Base-by-base conservation (phyloP, 1,140 invertebrate species). In the Zaprionus davidi region DNA sequence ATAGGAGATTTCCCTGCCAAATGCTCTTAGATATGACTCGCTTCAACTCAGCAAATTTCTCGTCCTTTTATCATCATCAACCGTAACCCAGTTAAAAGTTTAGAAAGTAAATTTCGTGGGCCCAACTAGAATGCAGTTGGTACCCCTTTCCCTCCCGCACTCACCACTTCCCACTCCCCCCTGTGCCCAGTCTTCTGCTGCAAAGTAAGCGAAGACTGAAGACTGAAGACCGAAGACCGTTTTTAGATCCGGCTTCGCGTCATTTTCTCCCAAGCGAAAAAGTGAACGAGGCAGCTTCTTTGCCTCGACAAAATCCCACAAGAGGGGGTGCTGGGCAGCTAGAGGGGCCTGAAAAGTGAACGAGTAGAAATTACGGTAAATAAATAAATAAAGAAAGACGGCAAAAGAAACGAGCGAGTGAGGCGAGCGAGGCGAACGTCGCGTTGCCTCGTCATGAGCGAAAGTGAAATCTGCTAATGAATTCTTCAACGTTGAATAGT, bases 391-490 rank as follows among this genome's bases (percentile, higher is more conserved):
- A 56, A 41, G 36, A 67, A 41, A 46, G 41, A 46, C 41, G 41
- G 41, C 41, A 17, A 46, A 46, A 67, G 46, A 51, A 24, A 51
- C 20, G 22, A 60, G 49, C 49, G 49, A 53, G 55, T 17, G 49
- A 53, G 26, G 34, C 28, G 44, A 55, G 36, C 36, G 28, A 66
- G 38, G 72, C 85, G 67, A 88, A 73, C 83, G 79, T 71, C 59
- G 65, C 64, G 62, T 58, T 51, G 77, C 24, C 72, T 82, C 84
- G 85, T 90, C 90, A 91, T 91, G 81, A 91, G 90, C 90, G 90
- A 91, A 91, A 91, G 90, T 91, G 90, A 91, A 91, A 91, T 91
- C 90, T 90, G 90, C 86, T 91, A 92, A 91, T 91, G 90, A 91
- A 91, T 91, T 91, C 90, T 91, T 91, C 90, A 91, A 86, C 90